Percentiles rank a stretch among this genome's conserved stretches.
Conservation (phyloP, 2,113 vertebrate species). For the Redunca redunca region DNA sequence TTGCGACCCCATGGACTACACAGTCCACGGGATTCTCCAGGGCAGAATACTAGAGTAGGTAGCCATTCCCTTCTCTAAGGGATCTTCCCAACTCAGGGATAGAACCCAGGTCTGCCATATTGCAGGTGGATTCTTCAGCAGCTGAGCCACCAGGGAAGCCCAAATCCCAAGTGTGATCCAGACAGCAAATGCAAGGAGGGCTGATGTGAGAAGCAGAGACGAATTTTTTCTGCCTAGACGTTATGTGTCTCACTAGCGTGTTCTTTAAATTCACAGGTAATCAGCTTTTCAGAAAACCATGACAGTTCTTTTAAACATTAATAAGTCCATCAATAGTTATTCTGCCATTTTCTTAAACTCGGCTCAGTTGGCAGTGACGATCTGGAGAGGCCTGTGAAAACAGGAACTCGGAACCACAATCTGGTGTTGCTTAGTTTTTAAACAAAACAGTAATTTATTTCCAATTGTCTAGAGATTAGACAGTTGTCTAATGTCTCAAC, state of each 20-base stretch:
- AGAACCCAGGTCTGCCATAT: not conserved
- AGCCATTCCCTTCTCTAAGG: not conserved
- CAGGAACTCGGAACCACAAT: not conserved
- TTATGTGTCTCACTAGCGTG: not conserved
- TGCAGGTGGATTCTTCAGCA: not conserved
- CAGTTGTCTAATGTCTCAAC: not conserved
- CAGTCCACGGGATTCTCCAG: not conserved
- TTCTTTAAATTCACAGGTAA: not conserved
- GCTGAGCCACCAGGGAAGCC: not conserved
- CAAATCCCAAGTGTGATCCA: not conserved
- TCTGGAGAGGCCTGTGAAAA: not conserved
- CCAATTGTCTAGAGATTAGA: not conserved
- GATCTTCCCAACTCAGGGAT: not conserved
- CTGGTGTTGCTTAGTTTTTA: not conserved
- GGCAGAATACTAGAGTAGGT: not conserved
- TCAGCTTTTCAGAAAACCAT: not conserved
- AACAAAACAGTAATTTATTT: conserved; percentile 11
- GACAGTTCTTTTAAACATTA: not conserved
- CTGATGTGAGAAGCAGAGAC: not conserved
- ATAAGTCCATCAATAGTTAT: not conserved
- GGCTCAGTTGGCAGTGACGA: not conserved
- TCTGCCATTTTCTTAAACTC: not conserved
- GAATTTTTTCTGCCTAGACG: not conserved
- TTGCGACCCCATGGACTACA: not conserved
- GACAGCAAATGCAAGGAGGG: not conserved